phyloP scores from a whole-genome alignment of 1,140 invertebrate genomes.

The Aphis craccivora region DNA sequence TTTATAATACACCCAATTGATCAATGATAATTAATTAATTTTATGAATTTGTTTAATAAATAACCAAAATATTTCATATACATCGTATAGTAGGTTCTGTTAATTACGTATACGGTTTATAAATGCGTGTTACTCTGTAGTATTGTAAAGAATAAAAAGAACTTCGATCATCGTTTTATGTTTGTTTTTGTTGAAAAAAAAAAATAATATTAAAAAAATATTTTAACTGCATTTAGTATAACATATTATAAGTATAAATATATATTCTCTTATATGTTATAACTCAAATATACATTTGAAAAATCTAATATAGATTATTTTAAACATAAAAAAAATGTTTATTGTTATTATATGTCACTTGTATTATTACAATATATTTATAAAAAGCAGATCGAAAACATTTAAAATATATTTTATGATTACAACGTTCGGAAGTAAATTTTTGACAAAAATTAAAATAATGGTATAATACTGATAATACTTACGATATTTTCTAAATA shows the following conservation, averaged over 20 bases:
- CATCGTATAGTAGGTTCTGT: background rate
- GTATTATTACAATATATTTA: background rate
- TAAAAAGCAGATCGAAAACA: background rate
- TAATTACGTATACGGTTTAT: background rate
- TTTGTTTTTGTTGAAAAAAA: background rate
- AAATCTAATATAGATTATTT: background rate
- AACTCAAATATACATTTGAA: background rate
- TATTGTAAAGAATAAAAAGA: background rate
- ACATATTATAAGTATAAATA: background rate
- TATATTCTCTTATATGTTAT: background rate
- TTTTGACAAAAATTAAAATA: background rate
- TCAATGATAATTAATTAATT: background rate
- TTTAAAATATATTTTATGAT: background rate
- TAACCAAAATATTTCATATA: background rate
- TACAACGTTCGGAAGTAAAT: background rate
- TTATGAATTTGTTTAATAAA: background rate
- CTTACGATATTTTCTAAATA: background rate
- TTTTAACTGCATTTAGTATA: background rate
- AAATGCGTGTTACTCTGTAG: background rate
- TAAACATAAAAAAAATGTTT: background rate
- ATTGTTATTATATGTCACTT: background rate
- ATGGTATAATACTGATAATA: too few relatives aligned
- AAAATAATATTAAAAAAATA: background rate
- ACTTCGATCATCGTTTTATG: background rate
- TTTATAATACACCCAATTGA: background rate